Base-by-base conservation (phyloP, 2,113 vertebrate species). In the Sylvicapra grimmia region DNA sequence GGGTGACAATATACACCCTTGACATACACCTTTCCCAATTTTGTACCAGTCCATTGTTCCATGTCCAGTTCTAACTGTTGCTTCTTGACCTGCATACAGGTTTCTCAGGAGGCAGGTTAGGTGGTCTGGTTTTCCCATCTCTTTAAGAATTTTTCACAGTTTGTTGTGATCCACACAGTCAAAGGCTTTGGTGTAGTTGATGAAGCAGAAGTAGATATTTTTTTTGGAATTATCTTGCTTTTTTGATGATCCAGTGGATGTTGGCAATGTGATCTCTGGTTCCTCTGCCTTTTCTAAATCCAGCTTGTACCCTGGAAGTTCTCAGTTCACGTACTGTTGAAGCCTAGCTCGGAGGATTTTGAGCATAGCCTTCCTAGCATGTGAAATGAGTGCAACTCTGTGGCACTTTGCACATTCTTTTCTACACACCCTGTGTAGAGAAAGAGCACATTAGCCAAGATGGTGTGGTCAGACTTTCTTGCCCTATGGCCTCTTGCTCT, bases 181-280 rank as follows among this genome's bases (percentile, higher is more conserved):
- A 72, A 72, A 72, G 68, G 19, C 63, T 40, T 40, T 72, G 68
- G n/a, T 36, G n/a, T 72, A 72, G 19, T 0, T 72, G 19, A 23
- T 12, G 19, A 72, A 23, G 68, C n/a, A 72, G n/a, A 72, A 72
- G 19, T 23, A 72, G 68, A 72, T 23, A 6, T 12, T 13, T 23
- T 36, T 36, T 21, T 36, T 40, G 19, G 19, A 72, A 72, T 72
- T 23, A 23, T 72, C 19, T 23, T 72, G 68, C n/a, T 72, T 40
- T 72, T 23, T 72, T 0, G 0, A 72, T 40, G 10, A 72, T 21
- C n/a, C 68, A 40, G 0, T 21, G 3, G n/a, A 72, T 40, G 19
- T 13, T 72, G 19, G n/a, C 68, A 72, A 23, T 13, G 19, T 40
- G 36, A 12, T 40, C 68, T 40, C 68, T 72, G 68, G 19, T 40